Evolutionary conservation across 2,888 invertebrate genomes (phyloP).

Genomic region (Diplolepis rosae): DNA sequence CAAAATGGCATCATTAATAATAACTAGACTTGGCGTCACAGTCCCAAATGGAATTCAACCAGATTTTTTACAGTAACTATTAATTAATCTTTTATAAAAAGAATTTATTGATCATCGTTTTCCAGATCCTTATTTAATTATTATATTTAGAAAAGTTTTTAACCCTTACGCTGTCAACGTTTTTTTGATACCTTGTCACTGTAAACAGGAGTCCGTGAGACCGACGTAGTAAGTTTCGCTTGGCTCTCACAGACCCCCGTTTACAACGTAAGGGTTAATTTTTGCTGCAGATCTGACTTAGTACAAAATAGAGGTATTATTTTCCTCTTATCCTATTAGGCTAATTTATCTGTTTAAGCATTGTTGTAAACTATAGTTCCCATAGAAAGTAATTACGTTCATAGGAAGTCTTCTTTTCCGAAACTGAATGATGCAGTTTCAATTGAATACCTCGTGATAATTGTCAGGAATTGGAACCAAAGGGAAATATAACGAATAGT

Average conservation of each 20-base stretch:
- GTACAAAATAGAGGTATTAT: slow-evolving; percentile 25
- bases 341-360: slow-evolving; percentile 3
- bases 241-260: too few species aligned
- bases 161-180: too few species aligned
- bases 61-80: slow-evolving; percentile 15
- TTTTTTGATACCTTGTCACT: too few species aligned
- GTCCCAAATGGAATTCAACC: slow-evolving; percentile 5
- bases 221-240: too few species aligned
- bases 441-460: slow-evolving; percentile 16
- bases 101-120: background rate
- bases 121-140: background rate
- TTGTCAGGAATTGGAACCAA: slow-evolving; percentile 5
- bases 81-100: background rate
- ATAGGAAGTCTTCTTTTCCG: background rate
- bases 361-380: background rate
- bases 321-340: slow-evolving; percentile 18
- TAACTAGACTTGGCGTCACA: slow-evolving; percentile 31
- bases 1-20: slow-evolving; percentile 12
- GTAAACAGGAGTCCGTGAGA: too few species aligned
- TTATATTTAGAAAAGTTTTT: too few species aligned
- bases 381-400: background rate
- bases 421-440: background rate
- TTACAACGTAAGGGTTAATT: background rate
- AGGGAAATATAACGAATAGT: background rate
- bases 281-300: slow-evolving; percentile 7